phyloP scores from a whole-genome alignment of 2,888 invertebrate species.

The Conchocele bisecta region DNA sequence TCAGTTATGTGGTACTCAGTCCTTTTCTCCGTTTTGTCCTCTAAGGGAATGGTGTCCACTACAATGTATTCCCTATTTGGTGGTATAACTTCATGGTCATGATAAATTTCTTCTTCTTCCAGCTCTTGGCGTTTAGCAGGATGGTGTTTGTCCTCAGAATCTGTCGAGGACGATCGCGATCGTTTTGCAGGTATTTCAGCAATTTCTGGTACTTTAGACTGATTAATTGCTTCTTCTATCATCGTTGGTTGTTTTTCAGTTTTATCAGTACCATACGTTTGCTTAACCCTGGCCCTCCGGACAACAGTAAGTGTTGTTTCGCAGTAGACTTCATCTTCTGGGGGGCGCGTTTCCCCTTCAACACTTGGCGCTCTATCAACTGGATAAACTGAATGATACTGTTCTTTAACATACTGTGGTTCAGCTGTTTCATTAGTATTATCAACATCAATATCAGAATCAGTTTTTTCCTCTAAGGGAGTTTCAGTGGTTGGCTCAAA shows the following conservation, averaged over 20 bases:
- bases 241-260: slow-evolving; percentile 46
- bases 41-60: slow-evolving; percentile 1
- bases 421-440: slow-evolving; percentile 15
- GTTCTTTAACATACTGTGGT: slow-evolving; percentile 42
- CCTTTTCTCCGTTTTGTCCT: neutral
- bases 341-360: slow-evolving; percentile 37
- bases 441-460: slow-evolving; percentile 6
- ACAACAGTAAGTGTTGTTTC: slow-evolving; percentile 53
- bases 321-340: slow-evolving; percentile 59
- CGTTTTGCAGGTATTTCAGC: slow-evolving; percentile 36
- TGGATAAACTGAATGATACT: slow-evolving; percentile 40
- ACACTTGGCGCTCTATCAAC: slow-evolving; percentile 38
- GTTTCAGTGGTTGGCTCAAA: slow-evolving; percentile 37
- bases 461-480: neutral
- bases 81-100: slow-evolving; percentile 39
- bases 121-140: slow-evolving; percentile 25
- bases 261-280: slow-evolving; percentile 45
- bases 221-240: slow-evolving; percentile 34
- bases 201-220: slow-evolving; percentile 30
- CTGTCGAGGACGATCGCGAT: slow-evolving; percentile 22
- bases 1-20: slow-evolving; percentile 18
- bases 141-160: slow-evolving; percentile 36
- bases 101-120: slow-evolving; percentile 5
- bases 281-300: slow-evolving; percentile 49
- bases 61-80: slow-evolving; percentile 49